These are phyloP conservation scores for Lophura nycthemera DNA, from an alignment of 2,113 vertebrate genomes.

Conservation along the genomic window DNA sequence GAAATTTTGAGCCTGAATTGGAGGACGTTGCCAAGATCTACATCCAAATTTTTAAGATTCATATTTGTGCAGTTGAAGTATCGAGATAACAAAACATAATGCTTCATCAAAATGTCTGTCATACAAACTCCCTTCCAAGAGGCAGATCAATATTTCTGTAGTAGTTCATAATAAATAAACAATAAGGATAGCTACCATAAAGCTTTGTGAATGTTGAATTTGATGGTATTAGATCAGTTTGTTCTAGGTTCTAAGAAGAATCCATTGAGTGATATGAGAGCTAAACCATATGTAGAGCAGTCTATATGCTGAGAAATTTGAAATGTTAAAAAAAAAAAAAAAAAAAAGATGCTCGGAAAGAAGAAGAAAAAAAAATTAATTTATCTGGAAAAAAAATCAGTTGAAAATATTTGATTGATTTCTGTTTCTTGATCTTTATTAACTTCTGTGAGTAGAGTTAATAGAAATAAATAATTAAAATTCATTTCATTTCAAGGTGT, in stretches of 20 bases:
- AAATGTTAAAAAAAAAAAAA: background rate
- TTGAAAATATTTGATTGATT: background rate
- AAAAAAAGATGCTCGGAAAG: background rate
- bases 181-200: background rate
- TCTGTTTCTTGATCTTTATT: background rate
- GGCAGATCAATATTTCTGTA: background rate
- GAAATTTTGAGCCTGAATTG: background rate
- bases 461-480: background rate
- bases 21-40: background rate
- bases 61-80: background rate
- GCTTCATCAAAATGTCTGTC: background rate
- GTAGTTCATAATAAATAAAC: background rate
- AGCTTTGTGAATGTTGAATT: background rate
- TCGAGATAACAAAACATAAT: background rate
- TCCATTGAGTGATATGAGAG: background rate
- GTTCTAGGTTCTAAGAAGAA: background rate
- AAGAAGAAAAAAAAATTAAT: background rate
- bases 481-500: background rate
- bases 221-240: background rate
- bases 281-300: rapidly evolving
- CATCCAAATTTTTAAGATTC: background rate
- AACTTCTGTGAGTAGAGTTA: background rate
- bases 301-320: background rate
- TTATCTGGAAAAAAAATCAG: background rate
- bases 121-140: background rate